These are phyloP conservation scores for Chironomus striatipennis DNA, from an alignment of 1,140 invertebrate species.

Conservation along the genomic window DNA sequence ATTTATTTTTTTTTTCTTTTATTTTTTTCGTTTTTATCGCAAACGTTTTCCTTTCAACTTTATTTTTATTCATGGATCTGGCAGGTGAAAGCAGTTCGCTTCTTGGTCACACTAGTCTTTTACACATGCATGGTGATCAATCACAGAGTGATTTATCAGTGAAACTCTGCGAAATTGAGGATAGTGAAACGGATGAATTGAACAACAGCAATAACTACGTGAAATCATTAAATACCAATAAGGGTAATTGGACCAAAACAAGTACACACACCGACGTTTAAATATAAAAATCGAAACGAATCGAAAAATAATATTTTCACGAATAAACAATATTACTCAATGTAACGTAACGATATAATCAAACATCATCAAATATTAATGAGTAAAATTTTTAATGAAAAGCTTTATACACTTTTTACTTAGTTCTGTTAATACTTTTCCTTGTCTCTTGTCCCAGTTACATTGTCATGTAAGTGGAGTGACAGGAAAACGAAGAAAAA, in stretches of 20 bases:
- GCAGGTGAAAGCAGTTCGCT: conserved; percentile 66
- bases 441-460: no score
- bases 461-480: no score
- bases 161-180: conserved; percentile 86
- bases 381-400: no score
- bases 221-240: conserved; percentile 18
- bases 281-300: not conserved
- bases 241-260: conserved; percentile 11
- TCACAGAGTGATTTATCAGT: conserved; percentile 78
- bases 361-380: no score
- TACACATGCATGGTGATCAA: conserved; percentile 39
- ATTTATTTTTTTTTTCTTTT: not conserved
- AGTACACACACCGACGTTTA: conserved; percentile 1
- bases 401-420: no score
- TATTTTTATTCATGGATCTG: conserved; percentile 30
- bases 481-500: no score
- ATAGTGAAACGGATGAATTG: conserved; percentile 61
- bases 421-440: no score
- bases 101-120: conserved; percentile 43
- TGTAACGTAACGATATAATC: no score
- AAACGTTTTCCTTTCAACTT: conserved; percentile 23
- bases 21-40: not conserved
- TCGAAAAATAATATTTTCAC: no score
- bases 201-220: conserved; percentile 18
- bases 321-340: no score